Percentiles rank a stretch among this genome's conserved stretches.
Conservation (phyloP, 2,113 vertebrate genomes). For the Thomomys bottae region DNA sequence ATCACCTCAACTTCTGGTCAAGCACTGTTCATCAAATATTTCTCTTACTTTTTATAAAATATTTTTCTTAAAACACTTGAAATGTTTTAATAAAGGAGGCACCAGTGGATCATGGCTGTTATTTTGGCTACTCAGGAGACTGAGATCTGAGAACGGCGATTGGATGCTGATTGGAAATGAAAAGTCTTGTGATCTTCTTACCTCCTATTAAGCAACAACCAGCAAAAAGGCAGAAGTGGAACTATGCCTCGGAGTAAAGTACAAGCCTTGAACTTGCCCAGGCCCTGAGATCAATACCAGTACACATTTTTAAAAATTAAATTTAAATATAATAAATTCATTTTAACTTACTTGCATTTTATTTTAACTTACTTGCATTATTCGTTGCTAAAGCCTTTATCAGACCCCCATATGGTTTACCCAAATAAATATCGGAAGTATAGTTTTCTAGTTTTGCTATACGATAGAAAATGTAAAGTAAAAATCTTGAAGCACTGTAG, state of each 20-base stretch:
- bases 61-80: slow-evolving; percentile 17
- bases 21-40: slow-evolving; percentile 17
- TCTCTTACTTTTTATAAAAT: slow-evolving; percentile 63
- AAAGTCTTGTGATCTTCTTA: no score
- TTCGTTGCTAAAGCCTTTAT: slow-evolving; percentile 38
- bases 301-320: no score
- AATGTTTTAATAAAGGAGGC: not conserved
- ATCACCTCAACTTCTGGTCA: slow-evolving; percentile 58
- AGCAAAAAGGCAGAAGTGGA: no score
- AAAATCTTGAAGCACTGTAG: not conserved
- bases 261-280: no score
- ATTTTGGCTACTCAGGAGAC: no score
- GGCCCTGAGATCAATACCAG: no score
- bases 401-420: not conserved
- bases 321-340: no score
- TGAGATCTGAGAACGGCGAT: no score
- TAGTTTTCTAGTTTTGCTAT: not conserved
- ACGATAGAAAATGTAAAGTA: not conserved
- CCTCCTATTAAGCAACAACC: no score
- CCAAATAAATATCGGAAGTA: not conserved
- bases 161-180: no score
- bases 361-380: not conserved
- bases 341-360: not conserved
- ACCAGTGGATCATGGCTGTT: no score
- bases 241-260: no score